These are phyloP conservation scores for Cheilosia vernalis DNA, from an alignment of 2,888 invertebrate species.

Conservation along the genomic window DNA sequence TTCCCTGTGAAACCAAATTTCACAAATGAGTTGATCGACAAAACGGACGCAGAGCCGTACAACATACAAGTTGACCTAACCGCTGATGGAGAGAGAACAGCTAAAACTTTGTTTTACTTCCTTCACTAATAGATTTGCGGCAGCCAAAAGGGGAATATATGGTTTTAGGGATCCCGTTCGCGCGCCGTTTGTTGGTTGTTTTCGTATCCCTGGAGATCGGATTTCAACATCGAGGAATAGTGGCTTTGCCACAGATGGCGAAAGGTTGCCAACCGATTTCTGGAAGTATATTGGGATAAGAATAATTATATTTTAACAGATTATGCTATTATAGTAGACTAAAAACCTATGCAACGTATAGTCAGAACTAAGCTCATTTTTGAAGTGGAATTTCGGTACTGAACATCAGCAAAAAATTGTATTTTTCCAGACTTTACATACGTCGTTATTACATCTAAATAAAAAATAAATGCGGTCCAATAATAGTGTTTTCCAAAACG, in stretches of 20 bases:
- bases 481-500: too few species aligned
- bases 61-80: not conserved
- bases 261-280: not conserved
- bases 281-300: too few species aligned
- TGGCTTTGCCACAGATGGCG: not conserved
- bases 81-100: not conserved
- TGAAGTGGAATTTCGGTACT: too few species aligned
- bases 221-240: not conserved
- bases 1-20: not conserved
- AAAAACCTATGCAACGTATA: too few species aligned
- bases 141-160: not conserved
- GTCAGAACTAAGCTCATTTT: too few species aligned
- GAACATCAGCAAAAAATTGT: too few species aligned
- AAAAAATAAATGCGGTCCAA: too few species aligned
- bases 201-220: not conserved
- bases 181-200: not conserved
- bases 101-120: not conserved
- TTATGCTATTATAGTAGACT: too few species aligned
- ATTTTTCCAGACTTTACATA: too few species aligned
- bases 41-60: constrained; percentile 16
- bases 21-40: constrained; percentile 12
- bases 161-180: not conserved
- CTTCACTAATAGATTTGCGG: not conserved
- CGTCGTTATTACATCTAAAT: too few species aligned
- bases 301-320: too few species aligned